phyloP scores from a whole-genome alignment of 2,888 invertebrate genomes.

The Andrena dorsata region DNA sequence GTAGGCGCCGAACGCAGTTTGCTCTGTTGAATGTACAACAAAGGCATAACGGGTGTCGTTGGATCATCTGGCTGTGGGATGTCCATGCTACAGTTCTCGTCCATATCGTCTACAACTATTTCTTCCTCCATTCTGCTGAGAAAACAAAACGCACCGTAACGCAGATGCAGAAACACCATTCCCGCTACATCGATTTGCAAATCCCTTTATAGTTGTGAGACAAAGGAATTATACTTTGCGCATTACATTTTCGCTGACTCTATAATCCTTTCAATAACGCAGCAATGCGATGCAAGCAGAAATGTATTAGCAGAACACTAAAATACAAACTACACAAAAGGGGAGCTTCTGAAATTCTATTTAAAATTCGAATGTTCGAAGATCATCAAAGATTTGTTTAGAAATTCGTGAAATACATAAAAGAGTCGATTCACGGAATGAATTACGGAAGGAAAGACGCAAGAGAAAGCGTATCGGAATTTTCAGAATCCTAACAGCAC shows the following conservation, averaged over 20 bases:
- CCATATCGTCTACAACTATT: slow-evolving; percentile 79
- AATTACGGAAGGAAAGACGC: neutral
- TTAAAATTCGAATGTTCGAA: neutral
- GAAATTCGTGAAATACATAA: too few relatives aligned
- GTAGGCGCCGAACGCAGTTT: slow-evolving; percentile 76
- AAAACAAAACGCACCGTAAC: slow-evolving; percentile 21
- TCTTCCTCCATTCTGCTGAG: slow-evolving; percentile 80
- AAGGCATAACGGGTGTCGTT: slow-evolving; percentile 80
- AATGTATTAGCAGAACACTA: neutral
- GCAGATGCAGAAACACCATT: neutral
- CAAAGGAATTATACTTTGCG: neutral
- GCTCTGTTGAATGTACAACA: slow-evolving; percentile 82
- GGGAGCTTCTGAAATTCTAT: neutral
- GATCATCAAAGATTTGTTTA: neutral
- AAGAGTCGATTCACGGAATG: too few relatives aligned
- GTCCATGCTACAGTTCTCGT: slow-evolving; percentile 74
- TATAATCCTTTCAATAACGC: too few relatives aligned
- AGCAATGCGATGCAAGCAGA: too few relatives aligned
- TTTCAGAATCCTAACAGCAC: slow-evolving; percentile 60
- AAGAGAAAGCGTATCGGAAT: slow-evolving; percentile 3
- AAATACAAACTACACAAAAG: neutral
- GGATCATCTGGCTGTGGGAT: slow-evolving; percentile 68
- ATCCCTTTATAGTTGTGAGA: neutral
- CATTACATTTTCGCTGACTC: too few relatives aligned
- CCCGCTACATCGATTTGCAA: neutral